Conservation (phyloP, 2,797 vertebrate genomes). For the Oreochromis mossambicus region DNA sequence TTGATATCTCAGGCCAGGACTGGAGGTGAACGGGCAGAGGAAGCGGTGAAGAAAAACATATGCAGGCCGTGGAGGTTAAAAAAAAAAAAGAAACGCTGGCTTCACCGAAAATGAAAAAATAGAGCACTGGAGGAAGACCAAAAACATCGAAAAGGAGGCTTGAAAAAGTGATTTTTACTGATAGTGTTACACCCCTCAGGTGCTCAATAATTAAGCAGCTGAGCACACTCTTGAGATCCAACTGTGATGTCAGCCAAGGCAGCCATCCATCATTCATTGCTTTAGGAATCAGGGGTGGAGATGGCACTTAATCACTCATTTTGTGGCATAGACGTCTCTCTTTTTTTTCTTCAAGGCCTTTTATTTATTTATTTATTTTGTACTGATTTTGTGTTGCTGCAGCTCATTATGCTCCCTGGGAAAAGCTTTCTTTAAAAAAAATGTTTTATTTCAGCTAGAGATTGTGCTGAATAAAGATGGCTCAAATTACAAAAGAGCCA, state of each 20-base stretch:
- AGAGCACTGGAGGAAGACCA: neutral
- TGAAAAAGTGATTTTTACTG: slow-evolving; percentile 28
- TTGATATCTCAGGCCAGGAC: slow-evolving; percentile 44
- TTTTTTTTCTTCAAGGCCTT: neutral
- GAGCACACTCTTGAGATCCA: slow-evolving; percentile 39
- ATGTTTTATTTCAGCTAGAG: neutral
- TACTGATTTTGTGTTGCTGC: neutral
- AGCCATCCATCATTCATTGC: slow-evolving; percentile 56
- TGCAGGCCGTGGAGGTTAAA: neutral
- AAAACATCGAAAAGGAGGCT: neutral
- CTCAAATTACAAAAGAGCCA: slow-evolving; percentile 1
- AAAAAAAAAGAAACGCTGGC: neutral
- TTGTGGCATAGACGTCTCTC: slow-evolving; percentile 6
- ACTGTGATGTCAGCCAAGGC: slow-evolving; percentile 45
- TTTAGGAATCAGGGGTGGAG: slow-evolving; percentile 43
- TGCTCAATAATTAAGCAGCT: slow-evolving; percentile 60
- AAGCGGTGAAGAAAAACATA: slow-evolving; percentile 7
- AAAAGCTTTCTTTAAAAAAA: neutral
- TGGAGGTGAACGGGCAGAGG: slow-evolving; percentile 23
- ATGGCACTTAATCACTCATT: slow-evolving; percentile 53
- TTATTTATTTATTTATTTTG: neutral
- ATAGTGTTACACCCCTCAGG: slow-evolving; percentile 35
- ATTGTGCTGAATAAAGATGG: slow-evolving; percentile 22
- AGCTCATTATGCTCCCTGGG: neutral
- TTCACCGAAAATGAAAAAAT: neutral